Conservation (phyloP, 2,888 invertebrate genomes). For the Tricholauxania praeusta region DNA sequence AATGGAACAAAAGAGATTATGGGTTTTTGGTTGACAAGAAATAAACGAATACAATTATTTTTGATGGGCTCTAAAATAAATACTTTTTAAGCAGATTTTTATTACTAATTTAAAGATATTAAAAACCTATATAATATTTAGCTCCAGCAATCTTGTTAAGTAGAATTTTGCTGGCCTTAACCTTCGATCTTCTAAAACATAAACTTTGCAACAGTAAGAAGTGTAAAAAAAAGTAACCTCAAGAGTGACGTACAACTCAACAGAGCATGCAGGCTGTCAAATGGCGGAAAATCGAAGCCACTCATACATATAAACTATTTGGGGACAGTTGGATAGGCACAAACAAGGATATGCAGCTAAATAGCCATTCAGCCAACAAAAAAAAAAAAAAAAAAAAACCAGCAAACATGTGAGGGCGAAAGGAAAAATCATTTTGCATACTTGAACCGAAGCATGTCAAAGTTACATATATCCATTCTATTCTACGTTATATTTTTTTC, state of each 20-base stretch:
- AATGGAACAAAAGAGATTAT: no score
- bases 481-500: not conserved
- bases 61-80: no score
- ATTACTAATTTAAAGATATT: no score
- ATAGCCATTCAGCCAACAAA: not conserved
- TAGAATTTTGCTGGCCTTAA: no score
- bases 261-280: constrained; percentile 7
- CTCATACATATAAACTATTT: not conserved
- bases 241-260: not conserved
- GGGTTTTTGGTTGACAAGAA: no score
- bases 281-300: constrained; percentile 10
- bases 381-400: not conserved
- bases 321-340: not conserved
- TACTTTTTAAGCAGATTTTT: no score
- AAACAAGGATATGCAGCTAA: not conserved
- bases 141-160: no score
- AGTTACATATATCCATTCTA: not conserved
- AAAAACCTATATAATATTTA: no score
- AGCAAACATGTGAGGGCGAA: not conserved
- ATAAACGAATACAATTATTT: no score
- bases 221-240: no score
- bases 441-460: constrained; percentile 2
- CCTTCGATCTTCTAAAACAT: no score
- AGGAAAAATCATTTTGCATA: not conserved
- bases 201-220: no score